Base-by-base conservation (phyloP, 2,888 invertebrate genomes). In the Carterocephalus palaemon region DNA sequence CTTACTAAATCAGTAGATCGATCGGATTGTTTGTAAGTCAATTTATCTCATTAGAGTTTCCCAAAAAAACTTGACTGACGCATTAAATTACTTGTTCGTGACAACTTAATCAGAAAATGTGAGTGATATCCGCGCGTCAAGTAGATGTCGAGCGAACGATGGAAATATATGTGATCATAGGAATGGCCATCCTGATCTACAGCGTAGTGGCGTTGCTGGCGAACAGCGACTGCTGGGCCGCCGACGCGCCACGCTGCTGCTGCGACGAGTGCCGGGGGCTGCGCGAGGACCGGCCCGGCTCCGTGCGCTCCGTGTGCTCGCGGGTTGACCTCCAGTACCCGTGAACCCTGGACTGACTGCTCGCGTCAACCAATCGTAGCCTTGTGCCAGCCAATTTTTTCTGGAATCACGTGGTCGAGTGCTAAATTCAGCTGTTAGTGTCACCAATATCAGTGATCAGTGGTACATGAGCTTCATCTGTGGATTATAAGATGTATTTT, bases 121-220 rank as follows among this genome's bases (percentile, higher is more conserved):
- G 47, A 38, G 28, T 20, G 28, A 28, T 17, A 26, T 8, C 34
- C n/a, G 26, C n/a, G 10, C 28, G 42, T 8, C 28, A 34, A 28
- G 16, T 20, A 17, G 10, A 22, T 29, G 12, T 16, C 28, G 20
- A 26, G 38, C 20, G 37, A 36, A 45, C 31, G 37, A 84, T 85
- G 84, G 85, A 85, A 71, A 67, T 85, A 59, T 84, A 79, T 62
- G 54, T 82, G 46, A 68, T 85, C 47, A 52, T 85, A 43, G 83
- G 83, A 47, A 69, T 84, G 65, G 84, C 75, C 43, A 72, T 85
- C 48, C 58, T 85, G 56, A 67, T 84, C 17, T 86, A 85, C 60
- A 67, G 72, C 36, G 55, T 83, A 13, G 63, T 75, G 37, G 65
- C 75, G 23, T 46, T 80, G 26, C 36, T 84, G 9, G 26, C 73